phyloP scores from a whole-genome alignment of 2,888 invertebrate species.

The Catocala fraxini region DNA sequence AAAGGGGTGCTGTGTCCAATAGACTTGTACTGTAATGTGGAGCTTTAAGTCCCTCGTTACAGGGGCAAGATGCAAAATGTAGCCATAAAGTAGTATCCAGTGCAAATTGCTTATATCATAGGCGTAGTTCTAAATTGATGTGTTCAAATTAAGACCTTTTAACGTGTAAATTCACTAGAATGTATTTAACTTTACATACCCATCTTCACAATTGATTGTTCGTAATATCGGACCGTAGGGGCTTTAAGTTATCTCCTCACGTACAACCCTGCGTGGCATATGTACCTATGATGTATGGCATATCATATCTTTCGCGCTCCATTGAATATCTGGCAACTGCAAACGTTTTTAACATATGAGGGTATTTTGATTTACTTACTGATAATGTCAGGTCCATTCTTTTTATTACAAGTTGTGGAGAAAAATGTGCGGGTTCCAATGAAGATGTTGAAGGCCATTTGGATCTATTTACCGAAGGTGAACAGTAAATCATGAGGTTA shows the following conservation, averaged over 20 bases:
- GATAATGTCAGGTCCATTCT: conserved; percentile 12
- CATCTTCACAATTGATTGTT: neutral
- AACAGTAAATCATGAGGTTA: no score
- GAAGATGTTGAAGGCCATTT: neutral
- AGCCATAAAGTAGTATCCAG: no score
- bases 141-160: no score
- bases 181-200: no score
- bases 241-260: conserved; percentile 17
- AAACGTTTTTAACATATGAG: conserved; percentile 28
- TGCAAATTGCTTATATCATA: no score
- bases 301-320: conserved; percentile 40
- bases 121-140: no score
- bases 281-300: conserved; percentile 37
- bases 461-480: no score
- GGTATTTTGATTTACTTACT: conserved; percentile 36
- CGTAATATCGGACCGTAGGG: neutral
- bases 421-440: neutral
- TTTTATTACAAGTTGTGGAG: neutral
- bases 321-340: conserved; percentile 42
- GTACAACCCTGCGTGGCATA: conserved; percentile 13
- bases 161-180: no score
- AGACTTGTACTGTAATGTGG: no score
- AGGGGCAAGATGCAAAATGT: no score
- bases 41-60: no score
- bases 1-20: no score